Conservation (phyloP, 2,113 vertebrate genomes). For the Rana temporaria region DNA sequence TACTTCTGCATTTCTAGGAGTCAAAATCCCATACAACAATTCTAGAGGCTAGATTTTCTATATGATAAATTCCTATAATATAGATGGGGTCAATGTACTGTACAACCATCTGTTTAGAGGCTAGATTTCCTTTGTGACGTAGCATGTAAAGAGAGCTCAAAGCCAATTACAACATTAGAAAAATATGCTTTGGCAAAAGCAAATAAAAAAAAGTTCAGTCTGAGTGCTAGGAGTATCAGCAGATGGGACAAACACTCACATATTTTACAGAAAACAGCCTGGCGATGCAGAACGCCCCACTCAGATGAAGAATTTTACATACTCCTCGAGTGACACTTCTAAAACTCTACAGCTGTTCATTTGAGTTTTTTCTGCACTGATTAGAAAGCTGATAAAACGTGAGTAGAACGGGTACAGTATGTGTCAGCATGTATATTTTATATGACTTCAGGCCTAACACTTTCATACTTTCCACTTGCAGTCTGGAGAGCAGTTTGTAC, state of each 20-base stretch:
- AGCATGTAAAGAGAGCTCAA: constrained; percentile 22
- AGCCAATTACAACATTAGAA: constrained; percentile 51
- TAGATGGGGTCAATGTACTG: constrained; percentile 20
- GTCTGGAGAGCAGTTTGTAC: background rate
- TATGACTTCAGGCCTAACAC: background rate
- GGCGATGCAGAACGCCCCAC: constrained; percentile 14
- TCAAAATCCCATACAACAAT: constrained; percentile 9
- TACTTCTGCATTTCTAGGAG: background rate
- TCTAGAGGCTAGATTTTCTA: constrained; percentile 28
- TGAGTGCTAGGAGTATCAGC: constrained; percentile 12
- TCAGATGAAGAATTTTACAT: constrained; percentile 33
- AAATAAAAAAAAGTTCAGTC: constrained; percentile 49
- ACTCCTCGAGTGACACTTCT: background rate
- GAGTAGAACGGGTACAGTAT: constrained; percentile 4
- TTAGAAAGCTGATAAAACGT: background rate
- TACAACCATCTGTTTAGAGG: constrained; percentile 43
- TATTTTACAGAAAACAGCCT: constrained; percentile 3
- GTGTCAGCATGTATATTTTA: background rate
- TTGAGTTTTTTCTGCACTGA: background rate
- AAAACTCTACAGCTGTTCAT: constrained; percentile 11
- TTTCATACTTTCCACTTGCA: background rate
- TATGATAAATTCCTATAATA: constrained; percentile 8
- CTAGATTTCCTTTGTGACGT: constrained; percentile 46
- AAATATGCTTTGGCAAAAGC: constrained; percentile 51
- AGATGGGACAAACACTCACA: constrained; percentile 8